Evolutionary conservation across 2,888 invertebrate species (phyloP).

Genomic region (Pherbina coryleti): DNA sequence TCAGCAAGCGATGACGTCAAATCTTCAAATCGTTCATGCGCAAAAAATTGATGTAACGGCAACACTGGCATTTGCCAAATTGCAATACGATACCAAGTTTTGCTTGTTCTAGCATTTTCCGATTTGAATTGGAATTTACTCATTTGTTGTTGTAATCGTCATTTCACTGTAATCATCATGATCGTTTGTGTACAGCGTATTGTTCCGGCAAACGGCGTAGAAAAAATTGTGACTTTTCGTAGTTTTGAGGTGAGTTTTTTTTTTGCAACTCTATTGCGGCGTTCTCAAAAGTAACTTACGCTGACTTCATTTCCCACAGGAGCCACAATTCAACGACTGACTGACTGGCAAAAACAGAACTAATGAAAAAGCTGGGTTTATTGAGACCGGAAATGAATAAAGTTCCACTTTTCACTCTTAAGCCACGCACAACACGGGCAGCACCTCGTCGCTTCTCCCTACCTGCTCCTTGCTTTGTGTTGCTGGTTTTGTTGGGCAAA

Average conservation of each 20-base stretch:
- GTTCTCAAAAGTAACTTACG: not conserved
- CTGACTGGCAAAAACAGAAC: not conserved
- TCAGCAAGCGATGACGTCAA: too few species aligned
- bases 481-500: not conserved
- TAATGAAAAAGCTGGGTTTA: slow-evolving; percentile 39
- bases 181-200: not conserved
- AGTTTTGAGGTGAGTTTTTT: not conserved
- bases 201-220: not conserved
- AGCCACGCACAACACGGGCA: too few species aligned
- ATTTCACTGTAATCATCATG: not conserved
- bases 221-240: not conserved
- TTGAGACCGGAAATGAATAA: slow-evolving; percentile 12
- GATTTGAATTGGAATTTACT: not conserved
- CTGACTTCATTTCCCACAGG: slow-evolving; percentile 24
- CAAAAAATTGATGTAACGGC: too few species aligned
- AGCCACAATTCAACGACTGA: slow-evolving; percentile 33
- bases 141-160: not conserved
- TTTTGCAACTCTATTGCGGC: not conserved
- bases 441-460: not conserved
- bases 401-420: not conserved
- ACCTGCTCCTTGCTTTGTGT: not conserved
- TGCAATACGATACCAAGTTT: not conserved
- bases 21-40: too few species aligned
- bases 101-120: not conserved
- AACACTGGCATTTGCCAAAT: not conserved